Base-by-base conservation (phyloP, 2,797 vertebrate genomes). In the Epinephelus awoara region DNA sequence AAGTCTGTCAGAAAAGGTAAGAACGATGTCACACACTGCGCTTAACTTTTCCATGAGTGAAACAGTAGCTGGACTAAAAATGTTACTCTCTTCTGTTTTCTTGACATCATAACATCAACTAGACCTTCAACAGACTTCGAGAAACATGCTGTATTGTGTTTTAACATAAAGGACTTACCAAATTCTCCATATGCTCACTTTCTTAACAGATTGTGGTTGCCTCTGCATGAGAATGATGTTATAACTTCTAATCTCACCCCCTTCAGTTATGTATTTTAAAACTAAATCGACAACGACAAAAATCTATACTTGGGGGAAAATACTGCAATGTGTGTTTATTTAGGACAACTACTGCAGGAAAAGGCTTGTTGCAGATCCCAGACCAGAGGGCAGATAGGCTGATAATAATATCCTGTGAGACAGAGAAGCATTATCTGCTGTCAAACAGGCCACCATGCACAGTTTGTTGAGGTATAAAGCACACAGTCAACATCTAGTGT, bases 371-470 rank as follows among this genome's bases (percentile, higher is more conserved):
- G 23, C 55, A 71, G 62, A 66, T 34, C 47, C 13, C 67, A 23
- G 47, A 55, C n/a, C 55, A 79, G 77, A 61, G 50, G 49, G 49
- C 61, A 25, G 19, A 44, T 23, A 10, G 46, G 21, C 55, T 19
- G 63, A 67, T 67, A 12, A 67, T 57, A n/a, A 67, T 59, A 61
- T 59, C 40, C 78, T 40, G 62, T 50, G 54, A 57, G 38, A 56
- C 52, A 5, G 49, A 6, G 19, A 27, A 19, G 51, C 21, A 19
- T 27, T 29, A 3, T 9, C 44, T 34, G 44, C 27, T 70, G 44
- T 62, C 57, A 44, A 25, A 71, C 34, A 13, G 51, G 6, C 34
- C 6, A 3, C 25, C 18, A 19, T 23, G 6, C 19, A 72, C 17
- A 21, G 29, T 57, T n/a, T 50, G 57, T 27, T 25, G 62, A 42